phyloP scores from a whole-genome alignment of 2,888 invertebrate genomes.

The Drosophila barbarae region DNA sequence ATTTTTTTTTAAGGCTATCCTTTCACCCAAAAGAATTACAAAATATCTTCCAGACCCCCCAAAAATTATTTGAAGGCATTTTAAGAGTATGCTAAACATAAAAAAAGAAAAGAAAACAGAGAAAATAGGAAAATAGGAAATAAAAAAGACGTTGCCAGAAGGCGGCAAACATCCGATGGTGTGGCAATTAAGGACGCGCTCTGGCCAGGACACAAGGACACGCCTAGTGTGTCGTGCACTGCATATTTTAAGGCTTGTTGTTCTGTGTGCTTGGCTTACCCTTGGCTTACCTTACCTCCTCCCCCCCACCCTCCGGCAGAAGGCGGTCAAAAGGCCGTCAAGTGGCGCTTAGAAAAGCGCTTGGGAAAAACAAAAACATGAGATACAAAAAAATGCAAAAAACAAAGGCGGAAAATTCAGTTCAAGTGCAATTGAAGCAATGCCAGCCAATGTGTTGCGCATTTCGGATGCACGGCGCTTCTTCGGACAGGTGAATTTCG shows the following conservation, averaged over 20 bases:
- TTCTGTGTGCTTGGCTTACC: background rate
- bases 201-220: constrained; percentile 49
- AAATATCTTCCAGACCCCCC: accelerated
- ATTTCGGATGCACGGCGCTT: constrained; percentile 58
- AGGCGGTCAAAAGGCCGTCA: constrained; percentile 70
- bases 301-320: constrained; percentile 4
- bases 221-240: constrained; percentile 39
- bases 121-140: background rate
- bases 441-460: constrained; percentile 59
- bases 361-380: constrained; percentile 18
- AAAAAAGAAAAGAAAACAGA: background rate
- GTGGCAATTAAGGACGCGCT: constrained; percentile 40
- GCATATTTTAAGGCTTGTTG: constrained; percentile 60
- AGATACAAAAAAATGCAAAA: background rate
- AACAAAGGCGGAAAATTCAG: constrained; percentile 40
- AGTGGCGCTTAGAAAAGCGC: constrained; percentile 51
- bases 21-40: background rate
- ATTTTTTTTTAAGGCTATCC: background rate
- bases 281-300: background rate
- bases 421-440: constrained; percentile 53
- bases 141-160: constrained; percentile 1
- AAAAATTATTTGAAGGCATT: background rate
- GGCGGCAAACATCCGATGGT: constrained; percentile 20
- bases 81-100: background rate
- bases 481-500: constrained; percentile 23